Evolutionary conservation across 2,888 invertebrate genomes (phyloP).

Genomic region (Luffia ferchaultella): DNA sequence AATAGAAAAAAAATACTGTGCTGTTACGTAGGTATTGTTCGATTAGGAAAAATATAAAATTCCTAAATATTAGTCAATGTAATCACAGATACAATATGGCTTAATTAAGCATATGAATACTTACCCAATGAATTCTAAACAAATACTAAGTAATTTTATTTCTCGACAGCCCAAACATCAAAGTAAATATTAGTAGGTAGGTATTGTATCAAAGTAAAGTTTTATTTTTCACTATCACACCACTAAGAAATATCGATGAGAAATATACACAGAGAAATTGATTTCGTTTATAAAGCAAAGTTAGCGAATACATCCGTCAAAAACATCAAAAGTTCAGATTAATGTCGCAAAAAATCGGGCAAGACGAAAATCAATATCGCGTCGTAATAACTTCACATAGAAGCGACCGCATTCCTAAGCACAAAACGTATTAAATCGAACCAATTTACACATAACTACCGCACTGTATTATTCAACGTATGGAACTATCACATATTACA

Average conservation of each 20-base stretch:
- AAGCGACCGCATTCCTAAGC: constrained; percentile 36
- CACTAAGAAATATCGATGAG: no score
- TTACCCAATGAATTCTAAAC: no score
- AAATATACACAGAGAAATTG: neutral
- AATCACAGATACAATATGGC: no score
- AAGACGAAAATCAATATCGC: constrained; percentile 58
- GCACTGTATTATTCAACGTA: constrained; percentile 30
- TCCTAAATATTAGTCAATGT: no score
- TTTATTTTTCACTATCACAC: no score
- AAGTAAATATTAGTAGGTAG: no score
- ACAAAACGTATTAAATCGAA: constrained; percentile 18
- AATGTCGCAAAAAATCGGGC: constrained; percentile 48
- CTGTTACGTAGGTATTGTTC: neutral
- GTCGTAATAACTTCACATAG: constrained; percentile 37
- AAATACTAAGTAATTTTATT: no score
- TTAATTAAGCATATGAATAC: no score
- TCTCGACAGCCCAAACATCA: no score
- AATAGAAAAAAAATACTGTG: constrained; percentile 2
- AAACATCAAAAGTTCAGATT: constrained; percentile 37
- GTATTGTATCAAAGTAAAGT: no score
- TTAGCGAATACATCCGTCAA: neutral
- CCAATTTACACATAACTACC: neutral
- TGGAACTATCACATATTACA: no score
- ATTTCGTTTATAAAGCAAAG: no score
- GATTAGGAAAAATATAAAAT: neutral